Conservation (phyloP, 2,888 invertebrate genomes). For the Eudemis profundana region DNA sequence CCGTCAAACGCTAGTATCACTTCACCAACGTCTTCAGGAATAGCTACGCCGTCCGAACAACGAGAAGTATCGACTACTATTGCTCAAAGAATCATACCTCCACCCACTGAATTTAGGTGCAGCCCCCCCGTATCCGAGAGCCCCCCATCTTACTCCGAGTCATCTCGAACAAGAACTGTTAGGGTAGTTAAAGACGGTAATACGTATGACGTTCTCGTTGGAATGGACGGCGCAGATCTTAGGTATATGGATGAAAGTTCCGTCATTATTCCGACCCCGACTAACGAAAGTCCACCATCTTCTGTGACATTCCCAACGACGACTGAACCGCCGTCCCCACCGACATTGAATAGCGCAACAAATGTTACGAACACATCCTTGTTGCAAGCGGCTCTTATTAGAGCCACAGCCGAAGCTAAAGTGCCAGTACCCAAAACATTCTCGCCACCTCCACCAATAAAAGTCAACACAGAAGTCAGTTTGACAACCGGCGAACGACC, state of each 20-base stretch:
- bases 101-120: slow-evolving; percentile 89
- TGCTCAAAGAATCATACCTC: slow-evolving; percentile 90
- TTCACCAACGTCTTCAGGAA: slow-evolving; percentile 74
- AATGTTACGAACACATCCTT: slow-evolving; percentile 87
- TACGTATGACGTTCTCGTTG: slow-evolving; percentile 91
- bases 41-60: slow-evolving; percentile 76
- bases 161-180: slow-evolving; percentile 83
- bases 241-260: slow-evolving; percentile 97
- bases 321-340: slow-evolving; percentile 87
- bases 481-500: slow-evolving; percentile 85
- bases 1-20: slow-evolving; percentile 68
- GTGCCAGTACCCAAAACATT: slow-evolving; percentile 75
- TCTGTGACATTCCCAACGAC: slow-evolving; percentile 86
- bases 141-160: slow-evolving; percentile 84
- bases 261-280: slow-evolving; percentile 91
- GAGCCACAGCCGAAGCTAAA: slow-evolving; percentile 87
- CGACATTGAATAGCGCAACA: slow-evolving; percentile 73
- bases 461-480: slow-evolving; percentile 90
- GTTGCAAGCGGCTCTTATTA: slow-evolving; percentile 89
- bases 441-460: slow-evolving; percentile 79
- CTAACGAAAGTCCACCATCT: slow-evolving; percentile 91
- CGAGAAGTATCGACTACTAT: slow-evolving; percentile 80
- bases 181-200: slow-evolving; percentile 84
- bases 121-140: slow-evolving; percentile 88
- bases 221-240: slow-evolving; percentile 94